A percentile compares a stretch with the other conserved stretches of the same genome.
Conservation (phyloP, 2,113 vertebrate genomes). For the Nymphicus hollandicus region DNA sequence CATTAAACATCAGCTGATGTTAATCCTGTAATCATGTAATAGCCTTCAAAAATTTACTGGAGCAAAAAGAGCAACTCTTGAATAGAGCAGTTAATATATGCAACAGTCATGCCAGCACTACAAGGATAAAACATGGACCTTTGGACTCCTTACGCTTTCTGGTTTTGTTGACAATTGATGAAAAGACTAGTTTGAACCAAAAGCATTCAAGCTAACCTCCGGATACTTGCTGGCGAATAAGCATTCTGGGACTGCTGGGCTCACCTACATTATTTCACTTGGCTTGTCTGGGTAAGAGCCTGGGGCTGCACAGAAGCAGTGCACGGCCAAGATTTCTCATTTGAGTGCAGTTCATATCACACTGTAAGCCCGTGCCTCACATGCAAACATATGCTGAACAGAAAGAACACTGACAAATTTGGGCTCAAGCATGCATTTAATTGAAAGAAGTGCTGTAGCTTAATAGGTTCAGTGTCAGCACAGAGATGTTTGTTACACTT, state of each 20-base stretch:
- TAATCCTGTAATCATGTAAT: background rate
- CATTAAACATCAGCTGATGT: background rate
- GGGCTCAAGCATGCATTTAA: background rate
- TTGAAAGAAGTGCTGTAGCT: background rate
- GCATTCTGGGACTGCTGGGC: background rate
- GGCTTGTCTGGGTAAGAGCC: background rate
- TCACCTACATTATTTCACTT: background rate
- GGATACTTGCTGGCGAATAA: background rate
- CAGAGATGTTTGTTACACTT: background rate
- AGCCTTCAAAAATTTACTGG: background rate
- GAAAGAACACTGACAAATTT: fast-evolving
- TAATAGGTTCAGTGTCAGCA: background rate
- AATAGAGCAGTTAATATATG: background rate
- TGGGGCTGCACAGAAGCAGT: background rate
- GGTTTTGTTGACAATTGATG: background rate
- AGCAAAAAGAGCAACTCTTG: background rate
- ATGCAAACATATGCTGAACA: fast-evolving
- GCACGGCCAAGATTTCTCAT: background rate
- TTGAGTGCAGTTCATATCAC: fast-evolving
- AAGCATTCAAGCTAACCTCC: background rate
- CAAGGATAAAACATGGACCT: background rate
- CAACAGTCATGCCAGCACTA: background rate
- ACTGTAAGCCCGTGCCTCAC: background rate
- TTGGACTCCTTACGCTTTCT: background rate
- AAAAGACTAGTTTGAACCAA: background rate